Conservation (phyloP, 2,888 invertebrate species). For the Cataglyphis altisquamis region DNA sequence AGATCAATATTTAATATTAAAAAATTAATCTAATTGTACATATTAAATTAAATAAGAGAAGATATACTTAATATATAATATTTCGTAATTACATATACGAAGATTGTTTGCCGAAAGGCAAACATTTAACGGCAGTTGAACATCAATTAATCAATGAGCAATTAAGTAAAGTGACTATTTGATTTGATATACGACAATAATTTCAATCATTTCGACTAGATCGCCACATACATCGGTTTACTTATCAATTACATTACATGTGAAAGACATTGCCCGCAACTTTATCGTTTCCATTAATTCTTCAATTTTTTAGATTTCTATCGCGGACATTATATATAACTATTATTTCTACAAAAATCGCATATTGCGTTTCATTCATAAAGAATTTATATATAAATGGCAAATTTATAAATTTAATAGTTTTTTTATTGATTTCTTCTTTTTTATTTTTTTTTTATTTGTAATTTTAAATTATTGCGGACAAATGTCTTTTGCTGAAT, state of each 20-base stretch:
- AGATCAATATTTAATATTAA: background rate
- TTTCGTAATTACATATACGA: background rate
- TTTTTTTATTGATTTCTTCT: background rate
- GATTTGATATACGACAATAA: constrained; percentile 36
- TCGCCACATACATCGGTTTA: constrained; percentile 57
- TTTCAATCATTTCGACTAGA: constrained; percentile 67
- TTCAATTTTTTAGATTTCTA: background rate
- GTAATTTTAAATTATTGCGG: constrained; percentile 4
- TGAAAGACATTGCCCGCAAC: constrained; percentile 54
- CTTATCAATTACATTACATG: constrained; percentile 46
- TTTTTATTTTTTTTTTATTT: constrained; percentile 1
- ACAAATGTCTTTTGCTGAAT: constrained; percentile 28
- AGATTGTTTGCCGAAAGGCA: constrained; percentile 9
- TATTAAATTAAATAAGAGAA: background rate
- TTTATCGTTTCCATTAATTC: background rate
- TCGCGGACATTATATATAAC: background rate
- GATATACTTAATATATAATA: background rate
- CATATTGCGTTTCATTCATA: background rate
- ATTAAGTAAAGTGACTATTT: constrained; percentile 7
- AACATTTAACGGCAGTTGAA: constrained; percentile 41
- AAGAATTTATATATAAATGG: constrained; percentile 4
- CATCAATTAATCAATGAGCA: constrained; percentile 47
- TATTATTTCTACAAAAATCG: background rate
- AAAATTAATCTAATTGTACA: background rate
- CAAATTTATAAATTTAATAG: constrained; percentile 19